Evolutionary conservation across 2,888 invertebrate genomes (phyloP).

Genomic region (Cheiracanthium punctorium): DNA sequence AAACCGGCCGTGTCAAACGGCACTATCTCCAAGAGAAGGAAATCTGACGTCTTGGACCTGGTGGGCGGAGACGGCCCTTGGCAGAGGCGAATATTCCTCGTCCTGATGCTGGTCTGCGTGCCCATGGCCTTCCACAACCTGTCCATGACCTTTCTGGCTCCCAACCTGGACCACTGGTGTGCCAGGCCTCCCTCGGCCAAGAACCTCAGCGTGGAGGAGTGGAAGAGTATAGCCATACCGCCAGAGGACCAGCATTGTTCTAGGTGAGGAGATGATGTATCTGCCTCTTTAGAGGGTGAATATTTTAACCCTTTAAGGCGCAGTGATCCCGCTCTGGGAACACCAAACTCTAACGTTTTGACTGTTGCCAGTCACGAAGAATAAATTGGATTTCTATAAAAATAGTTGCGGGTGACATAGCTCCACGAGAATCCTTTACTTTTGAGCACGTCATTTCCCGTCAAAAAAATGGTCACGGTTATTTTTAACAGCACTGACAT

Average conservation of each 20-base stretch:
- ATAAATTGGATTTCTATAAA: too few species aligned
- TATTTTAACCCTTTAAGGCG: too few species aligned
- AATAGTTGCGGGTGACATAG: too few species aligned
- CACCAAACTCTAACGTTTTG: too few species aligned
- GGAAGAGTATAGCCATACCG: slow-evolving; percentile 41
- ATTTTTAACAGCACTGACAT: too few species aligned
- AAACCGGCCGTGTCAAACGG: slow-evolving; percentile 10
- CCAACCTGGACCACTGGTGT: slow-evolving; percentile 84
- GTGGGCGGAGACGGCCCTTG: slow-evolving; percentile 55
- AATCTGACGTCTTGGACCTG: slow-evolving; percentile 43
- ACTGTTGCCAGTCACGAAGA: too few species aligned
- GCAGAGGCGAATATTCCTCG: slow-evolving; percentile 48
- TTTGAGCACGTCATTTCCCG: too few species aligned
- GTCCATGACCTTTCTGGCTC: slow-evolving; percentile 84
- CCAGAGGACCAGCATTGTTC: slow-evolving; percentile 34
- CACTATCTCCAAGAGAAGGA: not conserved
- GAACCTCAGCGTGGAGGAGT: slow-evolving; percentile 42
- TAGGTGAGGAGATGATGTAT: slow-evolving; percentile 29
- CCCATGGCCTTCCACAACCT: slow-evolving; percentile 89
- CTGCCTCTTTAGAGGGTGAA: too few species aligned
- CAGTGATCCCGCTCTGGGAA: too few species aligned
- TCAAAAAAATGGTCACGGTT: too few species aligned
- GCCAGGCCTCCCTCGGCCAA: slow-evolving; percentile 78
- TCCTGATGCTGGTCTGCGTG: slow-evolving; percentile 75
- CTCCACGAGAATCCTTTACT: too few species aligned